Percentiles rank a stretch among this genome's conserved stretches.
These are phyloP conservation scores for Meghimatium bilineatum DNA, from an alignment of 2,888 invertebrate species.

Conservation along the genomic window DNA sequence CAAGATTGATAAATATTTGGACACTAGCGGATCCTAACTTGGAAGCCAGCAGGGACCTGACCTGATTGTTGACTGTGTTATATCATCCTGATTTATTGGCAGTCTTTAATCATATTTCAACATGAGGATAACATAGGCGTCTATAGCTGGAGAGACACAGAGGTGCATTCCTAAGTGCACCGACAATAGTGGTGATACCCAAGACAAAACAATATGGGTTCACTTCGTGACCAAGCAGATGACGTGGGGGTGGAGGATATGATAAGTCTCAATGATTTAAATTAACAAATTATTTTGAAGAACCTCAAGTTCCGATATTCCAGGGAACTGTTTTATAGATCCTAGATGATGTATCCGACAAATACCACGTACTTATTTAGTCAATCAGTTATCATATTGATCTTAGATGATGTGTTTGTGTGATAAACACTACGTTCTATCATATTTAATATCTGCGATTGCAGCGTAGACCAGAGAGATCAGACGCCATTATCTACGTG, in stretches of 20 bases:
- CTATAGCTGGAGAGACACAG: not conserved
- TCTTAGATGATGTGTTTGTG: too few species aligned
- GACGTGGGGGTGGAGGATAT: conserved; percentile 61
- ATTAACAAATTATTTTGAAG: too few species aligned
- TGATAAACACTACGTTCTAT: too few species aligned
- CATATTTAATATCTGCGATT: too few species aligned
- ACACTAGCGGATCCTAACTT: not conserved
- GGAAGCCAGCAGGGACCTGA: not conserved
- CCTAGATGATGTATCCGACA: too few species aligned
- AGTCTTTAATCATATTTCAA: not conserved
- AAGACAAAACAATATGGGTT: conserved; percentile 29
- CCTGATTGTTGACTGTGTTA: not conserved
- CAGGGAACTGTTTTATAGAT: too few species aligned
- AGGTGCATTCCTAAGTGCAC: conserved; percentile 2
- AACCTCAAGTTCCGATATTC: too few species aligned
- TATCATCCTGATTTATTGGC: not conserved
- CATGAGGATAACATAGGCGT: not conserved
- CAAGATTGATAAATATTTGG: too few species aligned
- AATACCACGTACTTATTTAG: too few species aligned
- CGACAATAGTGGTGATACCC: not conserved
- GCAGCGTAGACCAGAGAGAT: too few species aligned
- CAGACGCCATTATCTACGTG: too few species aligned
- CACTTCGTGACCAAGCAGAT: conserved; percentile 40
- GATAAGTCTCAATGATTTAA: conserved; percentile 59
- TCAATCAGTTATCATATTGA: too few species aligned